Evolutionary conservation across 2,797 vertebrate species (phyloP).

Genomic region (Manis javanica): DNA sequence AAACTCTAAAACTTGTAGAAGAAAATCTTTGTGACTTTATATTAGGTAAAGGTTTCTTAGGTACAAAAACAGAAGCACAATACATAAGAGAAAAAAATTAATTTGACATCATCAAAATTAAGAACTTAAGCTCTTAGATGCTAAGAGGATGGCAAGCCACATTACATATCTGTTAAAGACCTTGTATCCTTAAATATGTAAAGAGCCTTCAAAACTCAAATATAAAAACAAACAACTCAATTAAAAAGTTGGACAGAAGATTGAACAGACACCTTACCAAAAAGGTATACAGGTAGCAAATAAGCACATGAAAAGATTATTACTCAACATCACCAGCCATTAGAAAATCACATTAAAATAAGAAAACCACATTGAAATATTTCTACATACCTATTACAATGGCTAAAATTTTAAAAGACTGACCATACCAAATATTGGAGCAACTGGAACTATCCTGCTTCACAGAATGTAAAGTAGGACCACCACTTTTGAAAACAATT

Average conservation of each 20-base stretch:
- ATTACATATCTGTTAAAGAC: not conserved
- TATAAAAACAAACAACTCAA: not conserved
- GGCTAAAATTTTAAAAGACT: not conserved
- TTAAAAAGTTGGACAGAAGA: not conserved
- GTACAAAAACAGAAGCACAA: not conserved
- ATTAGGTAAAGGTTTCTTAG: slow-evolving; percentile 10
- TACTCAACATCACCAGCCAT: not conserved
- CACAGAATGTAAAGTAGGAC: not conserved
- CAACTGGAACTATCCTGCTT: not conserved
- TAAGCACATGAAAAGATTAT: not conserved
- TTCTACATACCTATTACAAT: not conserved
- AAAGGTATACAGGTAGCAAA: not conserved
- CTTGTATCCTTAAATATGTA: not conserved
- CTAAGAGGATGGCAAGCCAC: not conserved
- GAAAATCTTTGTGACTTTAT: not conserved
- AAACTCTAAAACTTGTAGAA: not conserved
- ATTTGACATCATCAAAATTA: not conserved
- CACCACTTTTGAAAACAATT: not conserved
- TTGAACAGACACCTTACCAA: slow-evolving; percentile 35
- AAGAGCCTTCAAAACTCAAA: slow-evolving; percentile 1
- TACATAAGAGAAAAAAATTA: not conserved
- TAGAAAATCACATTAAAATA: not conserved
- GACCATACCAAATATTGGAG: not conserved
- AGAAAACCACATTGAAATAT: not conserved
- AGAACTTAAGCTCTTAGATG: not conserved